A percentile compares a stretch with the other conserved stretches of the same genome.
phyloP scores from a whole-genome alignment of 2,888 invertebrate genomes.

The Eristalinus sepulchralis region DNA sequence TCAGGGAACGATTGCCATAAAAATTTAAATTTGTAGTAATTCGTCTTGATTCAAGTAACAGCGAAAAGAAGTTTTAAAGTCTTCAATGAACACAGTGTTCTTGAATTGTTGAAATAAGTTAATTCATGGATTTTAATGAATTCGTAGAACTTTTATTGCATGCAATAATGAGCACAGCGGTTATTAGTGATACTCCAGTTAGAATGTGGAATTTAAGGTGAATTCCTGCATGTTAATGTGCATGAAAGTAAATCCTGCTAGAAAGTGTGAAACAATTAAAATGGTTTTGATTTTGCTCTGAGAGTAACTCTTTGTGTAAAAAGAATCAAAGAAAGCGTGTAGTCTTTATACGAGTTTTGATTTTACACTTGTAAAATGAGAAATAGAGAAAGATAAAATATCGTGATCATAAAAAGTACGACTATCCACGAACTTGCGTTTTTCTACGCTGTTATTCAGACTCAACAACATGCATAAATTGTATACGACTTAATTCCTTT shows the following conservation, averaged over 20 bases:
- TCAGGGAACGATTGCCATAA: conserved; percentile 16
- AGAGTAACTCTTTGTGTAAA: neutral
- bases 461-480: no score
- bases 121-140: neutral
- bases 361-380: no score
- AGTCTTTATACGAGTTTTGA: no score
- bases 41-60: conserved; percentile 16
- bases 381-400: no score
- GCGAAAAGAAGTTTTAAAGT: conserved; percentile 9
- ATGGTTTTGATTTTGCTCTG: neutral
- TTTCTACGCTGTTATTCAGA: no score
- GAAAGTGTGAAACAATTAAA: neutral
- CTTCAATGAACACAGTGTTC: conserved; percentile 29
- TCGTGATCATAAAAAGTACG: no score
- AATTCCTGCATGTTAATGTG: conserved; percentile 20
- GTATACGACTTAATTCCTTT: no score
- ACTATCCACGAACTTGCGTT: no score
- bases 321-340: neutral
- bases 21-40: conserved; percentile 38
- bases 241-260: neutral
- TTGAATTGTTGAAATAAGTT: conserved; percentile 10
- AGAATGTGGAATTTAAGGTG: conserved; percentile 27
- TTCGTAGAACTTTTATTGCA: conserved; percentile 1
- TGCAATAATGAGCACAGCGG: conserved; percentile 34
- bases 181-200: conserved; percentile 52